Base-by-base conservation (phyloP, 35 echinoderm and acorn worm species). In the Apostichopus californicus region DNA sequence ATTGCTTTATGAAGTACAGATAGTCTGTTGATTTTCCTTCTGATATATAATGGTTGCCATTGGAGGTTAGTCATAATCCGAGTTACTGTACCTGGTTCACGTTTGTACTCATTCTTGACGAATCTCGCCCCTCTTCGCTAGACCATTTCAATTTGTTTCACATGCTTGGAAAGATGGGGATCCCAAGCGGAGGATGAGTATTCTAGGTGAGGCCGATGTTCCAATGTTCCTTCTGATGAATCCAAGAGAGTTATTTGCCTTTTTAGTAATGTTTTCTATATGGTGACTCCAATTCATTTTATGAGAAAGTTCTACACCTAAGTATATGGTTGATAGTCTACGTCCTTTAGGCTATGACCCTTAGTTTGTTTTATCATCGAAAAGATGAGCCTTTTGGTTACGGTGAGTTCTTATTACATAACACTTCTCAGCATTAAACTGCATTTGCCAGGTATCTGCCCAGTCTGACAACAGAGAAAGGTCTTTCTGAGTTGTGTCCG, bases 361-460 rank as follows among this genome's bases (percentile, higher is more conserved):
- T 56, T n/a, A n/a, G n/a, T n/a, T 12, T 12, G 85, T 18, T 61
- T 34, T 34, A 46, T 17, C 1, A 82, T 46, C 12, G 79, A 82
- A 13, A 26, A 26, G 79, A 20, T 82, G 79, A 18, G 28, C 28
- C 28, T 34, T 34, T 55, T 53, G 8, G 9, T 86, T 86, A 21
- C 80, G 80, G 59, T 70, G 87, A 54, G 90, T 66, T 54, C 68
- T 87, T 34, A 95, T 92, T 55, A 79, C 60, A 28, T 84, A 85
- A 53, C 94, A 95, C 24, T 90, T 90, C 5, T 52, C 10, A 56
- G 64, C 28, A 90, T 90, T 90, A 17, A 73, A 73, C 5, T 9
- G 4, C 5, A 90, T 46, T n/a, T 34, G 8, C 68, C 88, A 90
- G 10, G 13, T 52, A 5, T 18, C 5, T 26, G 17, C 88, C 88